These are phyloP conservation scores for Acanthisitta chloris DNA, from an alignment of 2,113 vertebrate species.

Conservation along the genomic window DNA sequence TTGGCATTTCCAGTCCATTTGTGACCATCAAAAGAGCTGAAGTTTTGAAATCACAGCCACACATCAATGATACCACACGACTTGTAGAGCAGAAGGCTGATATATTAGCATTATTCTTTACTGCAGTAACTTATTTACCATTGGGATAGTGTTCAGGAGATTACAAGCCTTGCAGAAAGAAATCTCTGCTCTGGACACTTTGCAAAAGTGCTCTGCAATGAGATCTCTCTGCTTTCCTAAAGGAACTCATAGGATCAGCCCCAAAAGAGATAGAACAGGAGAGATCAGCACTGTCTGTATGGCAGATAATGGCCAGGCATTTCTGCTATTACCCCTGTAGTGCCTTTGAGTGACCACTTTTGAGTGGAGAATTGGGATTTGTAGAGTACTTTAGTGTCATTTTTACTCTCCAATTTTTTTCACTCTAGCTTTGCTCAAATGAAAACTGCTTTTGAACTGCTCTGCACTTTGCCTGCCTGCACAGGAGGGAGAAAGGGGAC, in stretches of 20 bases:
- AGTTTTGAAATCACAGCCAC: conserved; percentile 8
- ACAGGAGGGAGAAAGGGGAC: background rate
- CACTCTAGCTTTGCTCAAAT: background rate
- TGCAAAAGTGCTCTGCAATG: background rate
- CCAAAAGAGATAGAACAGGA: background rate
- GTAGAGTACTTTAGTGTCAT: background rate
- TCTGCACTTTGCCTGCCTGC: background rate
- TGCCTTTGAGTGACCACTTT: background rate
- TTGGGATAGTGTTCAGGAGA: background rate
- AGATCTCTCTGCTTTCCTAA: background rate
- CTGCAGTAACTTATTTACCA: background rate
- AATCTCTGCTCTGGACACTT: background rate
- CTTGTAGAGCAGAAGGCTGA: background rate
- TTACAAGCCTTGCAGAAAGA: background rate
- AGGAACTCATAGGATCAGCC: background rate
- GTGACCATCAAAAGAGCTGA: background rate
- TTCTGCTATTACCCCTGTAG: background rate
- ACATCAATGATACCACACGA: background rate
- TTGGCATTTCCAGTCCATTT: conserved; percentile 17
- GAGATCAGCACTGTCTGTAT: background rate
- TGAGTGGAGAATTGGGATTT: background rate
- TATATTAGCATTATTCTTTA: background rate
- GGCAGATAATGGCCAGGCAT: background rate
- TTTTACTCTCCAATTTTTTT: background rate
- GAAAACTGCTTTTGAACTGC: background rate